Percentiles rank a stretch among this genome's conserved stretches.
Evolutionary conservation across 2,113 vertebrate genomes (phyloP).

Genomic region (Cnemophilus loriae): DNA sequence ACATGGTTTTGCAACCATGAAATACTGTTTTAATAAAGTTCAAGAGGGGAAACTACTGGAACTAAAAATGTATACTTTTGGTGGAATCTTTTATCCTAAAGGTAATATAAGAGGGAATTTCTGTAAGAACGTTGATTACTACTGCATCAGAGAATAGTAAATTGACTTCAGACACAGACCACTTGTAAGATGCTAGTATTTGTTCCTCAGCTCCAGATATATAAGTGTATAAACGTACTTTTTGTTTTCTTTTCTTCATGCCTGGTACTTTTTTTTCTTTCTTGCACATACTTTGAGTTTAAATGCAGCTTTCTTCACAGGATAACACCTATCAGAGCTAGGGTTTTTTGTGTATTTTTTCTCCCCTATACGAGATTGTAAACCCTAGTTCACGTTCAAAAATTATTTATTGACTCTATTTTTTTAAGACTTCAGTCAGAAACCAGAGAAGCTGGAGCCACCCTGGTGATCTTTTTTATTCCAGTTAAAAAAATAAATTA

Average conservation of each 20-base stretch:
- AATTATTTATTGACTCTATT: neutral
- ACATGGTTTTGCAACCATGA: neutral
- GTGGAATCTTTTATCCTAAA: neutral
- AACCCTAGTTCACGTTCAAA: neutral
- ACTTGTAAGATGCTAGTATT: neutral
- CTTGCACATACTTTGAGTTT: neutral
- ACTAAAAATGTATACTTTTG: neutral
- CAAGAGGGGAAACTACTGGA: neutral
- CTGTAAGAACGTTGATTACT: neutral
- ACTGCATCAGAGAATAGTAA: neutral
- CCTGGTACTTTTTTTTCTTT: neutral
- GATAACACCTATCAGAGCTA: neutral
- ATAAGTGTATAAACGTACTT: neutral
- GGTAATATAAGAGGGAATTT: neutral
- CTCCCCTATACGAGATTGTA: neutral
- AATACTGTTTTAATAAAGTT: neutral
- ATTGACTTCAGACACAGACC: neutral
- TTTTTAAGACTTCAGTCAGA: neutral
- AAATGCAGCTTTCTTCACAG: neutral
- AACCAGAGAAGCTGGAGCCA: neutral
- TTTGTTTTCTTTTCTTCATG: neutral
- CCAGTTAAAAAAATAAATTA: neutral
- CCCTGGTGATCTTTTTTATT: neutral
- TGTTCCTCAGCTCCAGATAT: neutral
- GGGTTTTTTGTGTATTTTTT: rapidly evolving